Evolutionary conservation across 1,140 invertebrate genomes (phyloP), one percentile per base, ranked within the genome.

Genomic region (Drosophila kurseongensis): DNA sequence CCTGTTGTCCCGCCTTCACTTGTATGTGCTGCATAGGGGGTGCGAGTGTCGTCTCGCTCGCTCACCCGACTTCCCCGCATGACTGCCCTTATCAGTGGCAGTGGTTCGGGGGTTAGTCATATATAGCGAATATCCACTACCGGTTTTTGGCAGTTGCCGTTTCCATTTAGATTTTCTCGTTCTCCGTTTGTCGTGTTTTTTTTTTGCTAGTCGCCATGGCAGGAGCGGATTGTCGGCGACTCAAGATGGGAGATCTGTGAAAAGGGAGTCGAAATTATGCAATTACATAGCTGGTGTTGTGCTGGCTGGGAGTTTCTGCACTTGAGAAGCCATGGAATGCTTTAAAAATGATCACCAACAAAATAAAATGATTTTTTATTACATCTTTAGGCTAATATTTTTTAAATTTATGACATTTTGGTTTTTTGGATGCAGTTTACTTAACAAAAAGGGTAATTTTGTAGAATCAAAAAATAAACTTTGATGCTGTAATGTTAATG

Each of bases 71-170:
- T 7, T 27, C 9, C 23, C 23, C 36, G 36, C 13, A 35, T 58
- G 55, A 61, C 35, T 51, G 51, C 48, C 76, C 56, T 78, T 88
- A 88, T 89, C 80, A 73, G 60, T 62, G 60, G 40, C 80, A 73
- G 60, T 62, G 60, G 40, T 48, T 58, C 52, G 73, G 62, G 82
- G 83, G 83, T 88, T 88, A 89, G 80, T 89, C 85, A 89, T 80
- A 66, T 45, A 45, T 47, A 50, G 8, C 29, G 59, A 32, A 41
- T 57, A 23, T 42, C 44, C 47, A 68, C 65, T 68, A 84, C 84
- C 84, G 85, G 85, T 89, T 89, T 68, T 89, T 89, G 76, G 77
- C 73, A 73, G 73, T 78, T 78, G 65, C 57, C 57, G 75, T 73
- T 79, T 79, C 51, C 69, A 78, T 78, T 73, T 79, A 60, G 60